These are phyloP conservation scores for Addax nasomaculatus DNA, from an alignment of 2,113 vertebrate species.

Conservation along the genomic window DNA sequence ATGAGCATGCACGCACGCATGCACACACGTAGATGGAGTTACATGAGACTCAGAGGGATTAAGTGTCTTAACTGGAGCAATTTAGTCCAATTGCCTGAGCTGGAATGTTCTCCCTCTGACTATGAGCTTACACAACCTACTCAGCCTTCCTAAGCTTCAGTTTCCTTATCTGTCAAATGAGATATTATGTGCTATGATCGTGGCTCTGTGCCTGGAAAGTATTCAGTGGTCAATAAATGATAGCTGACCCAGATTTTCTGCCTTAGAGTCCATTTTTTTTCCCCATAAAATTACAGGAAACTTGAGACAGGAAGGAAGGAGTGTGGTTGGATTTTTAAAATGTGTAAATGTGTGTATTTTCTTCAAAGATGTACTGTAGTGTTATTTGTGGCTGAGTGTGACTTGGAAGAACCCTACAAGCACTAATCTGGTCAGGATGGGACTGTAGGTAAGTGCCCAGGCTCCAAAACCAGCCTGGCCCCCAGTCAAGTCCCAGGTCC, in stretches of 20 bases:
- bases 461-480: background rate
- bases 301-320: background rate
- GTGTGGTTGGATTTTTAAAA: background rate
- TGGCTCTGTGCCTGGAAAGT: background rate
- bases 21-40: background rate
- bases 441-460: background rate
- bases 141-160: background rate
- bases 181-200: background rate
- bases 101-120: background rate
- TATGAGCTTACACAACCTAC: background rate
- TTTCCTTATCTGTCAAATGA: background rate
- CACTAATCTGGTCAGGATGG: background rate
- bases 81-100: background rate
- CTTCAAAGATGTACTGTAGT: background rate
- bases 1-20: background rate
- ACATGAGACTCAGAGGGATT: background rate
- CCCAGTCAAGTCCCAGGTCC: background rate
- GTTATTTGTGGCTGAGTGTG: background rate
- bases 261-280: background rate
- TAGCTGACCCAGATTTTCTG: background rate
- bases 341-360: background rate
- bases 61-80: background rate
- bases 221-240: background rate
- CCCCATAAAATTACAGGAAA: background rate
- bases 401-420: background rate